These are phyloP conservation scores for Brachionus paranguensis DNA, from an alignment of 1,140 invertebrate species.

Conservation along the genomic window DNA sequence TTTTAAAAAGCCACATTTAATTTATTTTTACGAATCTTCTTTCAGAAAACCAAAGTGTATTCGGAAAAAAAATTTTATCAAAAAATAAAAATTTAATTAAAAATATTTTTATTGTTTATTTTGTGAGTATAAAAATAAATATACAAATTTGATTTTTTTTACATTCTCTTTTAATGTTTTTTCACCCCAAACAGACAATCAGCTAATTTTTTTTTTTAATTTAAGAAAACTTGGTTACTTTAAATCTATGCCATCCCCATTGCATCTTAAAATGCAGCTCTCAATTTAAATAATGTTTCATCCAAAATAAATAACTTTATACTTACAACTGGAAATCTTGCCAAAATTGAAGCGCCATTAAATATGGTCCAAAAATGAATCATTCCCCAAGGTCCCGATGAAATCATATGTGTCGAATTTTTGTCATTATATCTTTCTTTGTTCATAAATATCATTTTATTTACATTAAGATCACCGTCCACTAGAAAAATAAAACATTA, in stretches of 20 bases:
- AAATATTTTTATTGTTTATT: no score
- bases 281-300: neutral
- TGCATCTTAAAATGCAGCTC: neutral
- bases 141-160: no score
- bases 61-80: no score
- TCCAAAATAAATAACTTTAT: neutral
- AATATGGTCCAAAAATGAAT: conserved; percentile 56
- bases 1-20: no score
- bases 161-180: neutral
- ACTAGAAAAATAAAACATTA: conserved; percentile 45
- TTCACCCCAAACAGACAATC: neutral
- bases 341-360: conserved; percentile 49
- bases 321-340: conserved; percentile 51
- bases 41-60: no score
- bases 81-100: no score
- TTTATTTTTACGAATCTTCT: no score
- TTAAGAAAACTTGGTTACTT: neutral
- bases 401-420: conserved; percentile 49
- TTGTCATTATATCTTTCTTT: conserved; percentile 47
- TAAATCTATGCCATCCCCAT: conserved; percentile 27
- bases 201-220: neutral
- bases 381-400: conserved; percentile 51
- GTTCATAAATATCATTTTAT: conserved; percentile 50
- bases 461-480: conserved; percentile 52
- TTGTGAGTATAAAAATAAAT: no score